Evolutionary conservation across 2,888 invertebrate genomes (phyloP), one percentile per base, ranked within the genome.

Genomic region (Acrocyrtus sp.): DNA sequence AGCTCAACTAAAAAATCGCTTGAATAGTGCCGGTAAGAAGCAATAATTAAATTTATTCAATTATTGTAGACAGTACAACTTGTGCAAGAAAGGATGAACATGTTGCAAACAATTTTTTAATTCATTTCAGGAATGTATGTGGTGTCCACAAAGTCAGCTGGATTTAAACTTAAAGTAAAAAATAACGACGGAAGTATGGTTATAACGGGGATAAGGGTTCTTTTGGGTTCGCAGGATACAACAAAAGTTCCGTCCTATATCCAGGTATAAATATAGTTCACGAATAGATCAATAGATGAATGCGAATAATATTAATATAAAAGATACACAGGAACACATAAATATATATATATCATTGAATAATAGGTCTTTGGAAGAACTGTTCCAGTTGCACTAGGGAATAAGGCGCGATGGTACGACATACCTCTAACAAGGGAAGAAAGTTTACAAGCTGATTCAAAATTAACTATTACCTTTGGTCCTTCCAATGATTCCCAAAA

Each of bases 341-440:
- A 10, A 17, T 47, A 21, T 26, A 22, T 8, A 61, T 51, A 34
- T 48, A n/a, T n/a, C n/a, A n/a, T 50, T 75, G 75, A 66, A 56
- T 21, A 78, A 89, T 34, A 65, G 88, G 85, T 92, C 1, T 90
- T 91, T 83, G 93, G 93, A 3, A 87, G 95, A 80, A 88, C 88
- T 4, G 87, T 93, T n/a, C 88, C 89, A 12, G 92, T 93, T 0
- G 86, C 88, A 5, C 87, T 92, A 2, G n/a, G n/a, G n/a, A 88
- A 89, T 0, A 88, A 94, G 29, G 91, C 91, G 80, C 89, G 98
- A 15, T 98, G 98, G 98, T 96, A 93, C 83, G 98, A 98, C 84
- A 90, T 98, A 79, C 97, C 98, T 0, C 87, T 98, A 78, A 95
- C 96, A 0, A 88, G 96, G 51, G 97, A 98, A 82, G 98, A 98